phyloP scores from a whole-genome alignment of 2,888 invertebrate genomes.

The Phaedon cochleariae region DNA sequence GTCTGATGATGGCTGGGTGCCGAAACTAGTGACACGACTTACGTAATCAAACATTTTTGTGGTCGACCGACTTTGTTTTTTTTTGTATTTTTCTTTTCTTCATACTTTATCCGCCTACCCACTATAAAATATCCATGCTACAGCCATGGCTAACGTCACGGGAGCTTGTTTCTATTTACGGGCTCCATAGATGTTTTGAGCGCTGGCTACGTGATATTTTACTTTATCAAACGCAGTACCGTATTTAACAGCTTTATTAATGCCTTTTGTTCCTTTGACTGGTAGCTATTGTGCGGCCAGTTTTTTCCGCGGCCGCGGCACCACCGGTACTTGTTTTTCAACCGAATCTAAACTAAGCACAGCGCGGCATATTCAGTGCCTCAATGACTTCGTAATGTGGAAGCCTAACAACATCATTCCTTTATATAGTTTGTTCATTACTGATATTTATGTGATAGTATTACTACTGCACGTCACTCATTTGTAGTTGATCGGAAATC shows the following conservation, averaged over 20 bases:
- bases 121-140: too few species aligned
- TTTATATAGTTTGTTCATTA: not conserved
- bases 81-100: too few species aligned
- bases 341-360: slow-evolving; percentile 16
- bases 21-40: too few species aligned
- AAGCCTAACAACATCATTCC: slow-evolving; percentile 4
- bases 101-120: too few species aligned
- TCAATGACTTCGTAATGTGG: slow-evolving; percentile 12
- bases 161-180: slow-evolving; percentile 42
- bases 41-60: too few species aligned
- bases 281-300: slow-evolving; percentile 9
- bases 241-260: slow-evolving; percentile 48
- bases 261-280: slow-evolving; percentile 39
- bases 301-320: slow-evolving; percentile 4
- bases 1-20: too few species aligned
- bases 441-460: not conserved
- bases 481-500: not conserved
- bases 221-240: slow-evolving; percentile 41
- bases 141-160: not conserved
- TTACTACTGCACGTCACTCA: not conserved
- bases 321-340: slow-evolving; percentile 4
- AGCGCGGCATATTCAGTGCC: slow-evolving; percentile 9
- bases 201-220: slow-evolving; percentile 44
- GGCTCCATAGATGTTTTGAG: slow-evolving; percentile 42
- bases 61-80: too few species aligned